Percentiles rank a stretch among this genome's conserved stretches.
Conservation (phyloP, 1,140 invertebrate genomes). For the Goniozus legneri region DNA sequence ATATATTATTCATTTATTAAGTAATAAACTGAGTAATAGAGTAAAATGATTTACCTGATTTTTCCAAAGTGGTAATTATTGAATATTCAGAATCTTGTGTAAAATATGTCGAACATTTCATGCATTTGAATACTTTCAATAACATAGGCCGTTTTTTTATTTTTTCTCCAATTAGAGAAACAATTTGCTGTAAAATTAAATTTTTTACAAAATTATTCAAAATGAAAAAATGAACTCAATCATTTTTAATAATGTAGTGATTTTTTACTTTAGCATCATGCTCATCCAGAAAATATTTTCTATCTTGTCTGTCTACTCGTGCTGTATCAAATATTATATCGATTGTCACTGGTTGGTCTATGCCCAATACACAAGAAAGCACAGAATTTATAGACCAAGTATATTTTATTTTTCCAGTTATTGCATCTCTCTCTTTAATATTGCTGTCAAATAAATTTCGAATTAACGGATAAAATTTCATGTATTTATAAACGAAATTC, state of each 20-base stretch:
- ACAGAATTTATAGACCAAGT: conserved; percentile 60
- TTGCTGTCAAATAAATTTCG: conserved; percentile 27
- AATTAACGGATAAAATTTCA: too few species aligned
- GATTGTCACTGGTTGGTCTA: conserved; percentile 52
- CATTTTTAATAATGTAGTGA: not conserved
- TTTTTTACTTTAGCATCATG: conserved; percentile 57
- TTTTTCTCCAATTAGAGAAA: conserved; percentile 50
- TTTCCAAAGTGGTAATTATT: conserved; percentile 19
- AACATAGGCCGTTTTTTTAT: conserved; percentile 54
- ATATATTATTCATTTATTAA: conserved; percentile 5
- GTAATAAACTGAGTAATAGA: not conserved
- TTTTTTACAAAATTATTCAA: not conserved
- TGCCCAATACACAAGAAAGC: conserved; percentile 55
- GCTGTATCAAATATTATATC: conserved; percentile 63
- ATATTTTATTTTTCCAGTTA: conserved; percentile 53
- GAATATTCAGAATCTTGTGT: conserved; percentile 51
- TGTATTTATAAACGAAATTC: conserved; percentile 1
- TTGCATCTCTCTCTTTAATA: conserved; percentile 52
- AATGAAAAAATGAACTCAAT: conserved; percentile 4
- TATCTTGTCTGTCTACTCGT: conserved; percentile 55
- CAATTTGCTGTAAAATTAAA: conserved; percentile 50
- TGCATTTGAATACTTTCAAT: conserved; percentile 59
- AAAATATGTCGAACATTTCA: conserved; percentile 63
- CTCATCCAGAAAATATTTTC: conserved; percentile 58
- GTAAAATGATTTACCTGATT: conserved; percentile 26